These are phyloP conservation scores for Serranus cabrilla DNA, from an alignment of 2,797 vertebrate species.

Conservation along the genomic window DNA sequence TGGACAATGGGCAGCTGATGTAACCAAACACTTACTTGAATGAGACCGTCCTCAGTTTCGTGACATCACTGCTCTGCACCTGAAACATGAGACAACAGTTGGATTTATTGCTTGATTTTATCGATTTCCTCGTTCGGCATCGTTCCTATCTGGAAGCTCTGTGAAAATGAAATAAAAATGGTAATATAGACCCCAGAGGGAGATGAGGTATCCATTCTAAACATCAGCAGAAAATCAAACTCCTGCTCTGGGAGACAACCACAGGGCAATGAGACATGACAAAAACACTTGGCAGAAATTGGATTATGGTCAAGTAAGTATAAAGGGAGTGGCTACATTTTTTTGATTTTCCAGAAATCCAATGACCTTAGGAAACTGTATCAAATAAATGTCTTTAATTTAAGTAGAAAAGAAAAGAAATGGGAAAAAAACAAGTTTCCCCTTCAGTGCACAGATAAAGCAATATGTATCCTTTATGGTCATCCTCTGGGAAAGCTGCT, in stretches of 20 bases:
- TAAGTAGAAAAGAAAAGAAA: constrained; percentile 12
- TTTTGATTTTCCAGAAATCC: constrained; percentile 27
- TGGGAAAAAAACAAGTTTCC: neutral
- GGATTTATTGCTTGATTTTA: constrained; percentile 68
- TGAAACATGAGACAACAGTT: constrained; percentile 84
- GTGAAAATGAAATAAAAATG: constrained; percentile 76
- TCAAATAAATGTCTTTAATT: constrained; percentile 11
- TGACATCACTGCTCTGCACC: constrained; percentile 85
- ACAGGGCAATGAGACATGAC: constrained; percentile 44
- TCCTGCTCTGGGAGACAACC: constrained; percentile 38
- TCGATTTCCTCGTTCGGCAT: constrained; percentile 67
- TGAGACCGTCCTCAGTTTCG: constrained; percentile 82
- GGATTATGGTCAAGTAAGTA: constrained; percentile 40
- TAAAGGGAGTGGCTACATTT: constrained; percentile 26
- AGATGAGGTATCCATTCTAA: constrained; percentile 56
- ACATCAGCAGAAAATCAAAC: constrained; percentile 64
- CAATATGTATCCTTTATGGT: neutral
- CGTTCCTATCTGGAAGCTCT: constrained; percentile 50
- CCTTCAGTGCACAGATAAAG: neutral
- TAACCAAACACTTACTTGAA: constrained; percentile 83
- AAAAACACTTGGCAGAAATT: constrained; percentile 44
- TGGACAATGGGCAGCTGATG: constrained; percentile 44
- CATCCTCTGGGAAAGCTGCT: neutral
- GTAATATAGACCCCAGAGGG: constrained; percentile 55
- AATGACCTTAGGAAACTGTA: constrained; percentile 24